Conservation (phyloP, 2,113 vertebrate genomes). For the Pseudopipra pipra region DNA sequence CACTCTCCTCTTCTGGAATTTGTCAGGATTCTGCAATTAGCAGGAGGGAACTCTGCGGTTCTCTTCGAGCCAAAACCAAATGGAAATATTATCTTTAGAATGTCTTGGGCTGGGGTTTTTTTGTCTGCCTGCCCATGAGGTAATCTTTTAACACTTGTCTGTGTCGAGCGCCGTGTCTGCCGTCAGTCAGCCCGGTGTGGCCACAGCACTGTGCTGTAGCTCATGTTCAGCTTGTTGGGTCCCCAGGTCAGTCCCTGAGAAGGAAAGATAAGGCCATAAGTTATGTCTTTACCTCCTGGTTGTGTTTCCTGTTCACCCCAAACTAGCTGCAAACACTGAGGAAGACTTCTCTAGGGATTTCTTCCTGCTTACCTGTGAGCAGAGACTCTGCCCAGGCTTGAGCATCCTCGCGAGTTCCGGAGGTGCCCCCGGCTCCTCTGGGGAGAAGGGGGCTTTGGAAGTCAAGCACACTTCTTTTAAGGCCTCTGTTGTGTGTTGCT, state of each 20-base stretch:
- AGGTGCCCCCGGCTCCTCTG: not conserved
- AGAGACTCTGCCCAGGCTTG: not conserved
- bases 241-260: not conserved
- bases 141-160: not conserved
- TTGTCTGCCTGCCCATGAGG: not conserved
- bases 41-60: not conserved
- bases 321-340: not conserved
- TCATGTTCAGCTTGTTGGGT: not conserved
- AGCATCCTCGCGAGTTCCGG: not conserved
- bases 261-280: not conserved
- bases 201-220: rapidly evolving
- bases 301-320: not conserved
- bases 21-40: not conserved
- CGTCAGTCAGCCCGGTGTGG: rapidly evolving
- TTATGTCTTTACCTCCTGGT: not conserved
- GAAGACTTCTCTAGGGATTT: not conserved
- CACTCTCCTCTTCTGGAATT: not conserved
- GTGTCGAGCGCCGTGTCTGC: rapidly evolving
- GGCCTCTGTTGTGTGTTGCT: not conserved
- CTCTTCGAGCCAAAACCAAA: not conserved
- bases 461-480: not conserved
- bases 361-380: not conserved
- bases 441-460: not conserved
- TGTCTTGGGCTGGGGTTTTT: not conserved
- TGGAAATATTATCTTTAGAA: not conserved